Conservation (phyloP, 2,113 vertebrate genomes). For the Hymenochirus boettgeri region DNA sequence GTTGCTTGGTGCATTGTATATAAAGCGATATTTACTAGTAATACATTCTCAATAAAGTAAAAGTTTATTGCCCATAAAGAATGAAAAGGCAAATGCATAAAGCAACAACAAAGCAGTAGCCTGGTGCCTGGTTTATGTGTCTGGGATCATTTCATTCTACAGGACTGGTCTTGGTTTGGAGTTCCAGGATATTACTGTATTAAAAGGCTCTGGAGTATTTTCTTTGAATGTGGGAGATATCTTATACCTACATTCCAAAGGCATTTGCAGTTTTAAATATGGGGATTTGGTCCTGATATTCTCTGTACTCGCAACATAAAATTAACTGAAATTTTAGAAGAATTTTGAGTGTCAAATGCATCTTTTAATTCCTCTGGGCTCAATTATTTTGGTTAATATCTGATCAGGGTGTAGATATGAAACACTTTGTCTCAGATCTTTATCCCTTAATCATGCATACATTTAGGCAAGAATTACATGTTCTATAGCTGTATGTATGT, state of each 20-base stretch:
- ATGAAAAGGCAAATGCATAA: not conserved
- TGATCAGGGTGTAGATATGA: too few relatives aligned
- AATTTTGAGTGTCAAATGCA: not conserved
- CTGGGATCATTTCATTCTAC: not conserved
- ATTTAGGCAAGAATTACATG: too few relatives aligned
- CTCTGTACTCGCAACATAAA: not conserved
- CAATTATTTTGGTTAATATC: too few relatives aligned
- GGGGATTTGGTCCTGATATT: not conserved
- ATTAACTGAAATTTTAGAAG: not conserved
- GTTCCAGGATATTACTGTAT: constrained; percentile 7
- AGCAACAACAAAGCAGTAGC: not conserved
- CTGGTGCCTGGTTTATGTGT: not conserved
- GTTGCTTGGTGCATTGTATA: too few relatives aligned
- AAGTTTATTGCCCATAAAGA: not conserved
- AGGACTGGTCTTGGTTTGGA: not conserved
- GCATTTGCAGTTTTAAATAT: not conserved
- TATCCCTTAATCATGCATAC: too few relatives aligned
- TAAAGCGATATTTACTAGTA: too few relatives aligned
- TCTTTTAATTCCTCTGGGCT: not conserved
- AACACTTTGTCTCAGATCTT: too few relatives aligned
- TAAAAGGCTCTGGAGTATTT: not conserved
- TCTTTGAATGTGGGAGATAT: not conserved
- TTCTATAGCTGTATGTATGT: too few relatives aligned
- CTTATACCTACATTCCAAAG: not conserved
- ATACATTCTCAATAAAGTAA: not conserved